These are phyloP conservation scores for Trypoxylus dichotomus DNA, from an alignment of 1,140 invertebrate species.

Conservation along the genomic window DNA sequence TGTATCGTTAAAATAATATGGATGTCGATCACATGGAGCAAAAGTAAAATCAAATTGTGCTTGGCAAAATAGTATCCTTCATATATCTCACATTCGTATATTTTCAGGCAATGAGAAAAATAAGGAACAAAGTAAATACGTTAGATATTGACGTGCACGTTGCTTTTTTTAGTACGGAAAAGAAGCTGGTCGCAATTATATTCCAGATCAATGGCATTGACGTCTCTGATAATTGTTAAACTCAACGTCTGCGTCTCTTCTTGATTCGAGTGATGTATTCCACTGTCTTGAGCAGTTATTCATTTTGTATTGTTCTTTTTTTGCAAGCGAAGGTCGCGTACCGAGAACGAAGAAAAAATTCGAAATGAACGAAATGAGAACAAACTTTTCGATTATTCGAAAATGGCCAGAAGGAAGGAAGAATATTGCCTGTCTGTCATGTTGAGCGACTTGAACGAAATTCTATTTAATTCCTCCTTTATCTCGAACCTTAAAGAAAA, in stretches of 20 bases:
- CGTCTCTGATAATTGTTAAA: not conserved
- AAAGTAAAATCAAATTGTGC: too few relatives aligned
- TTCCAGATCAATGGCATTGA: not conserved
- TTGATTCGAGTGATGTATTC: not conserved
- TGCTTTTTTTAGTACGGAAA: not conserved
- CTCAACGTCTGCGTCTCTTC: not conserved
- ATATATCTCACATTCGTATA: too few relatives aligned
- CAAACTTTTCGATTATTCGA: not conserved
- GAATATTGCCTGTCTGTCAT: constrained; percentile 2
- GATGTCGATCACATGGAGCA: too few relatives aligned
- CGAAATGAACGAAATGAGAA: not conserved
- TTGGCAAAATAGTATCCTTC: too few relatives aligned
- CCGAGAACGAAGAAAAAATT: not conserved
- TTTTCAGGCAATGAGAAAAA: too few relatives aligned
- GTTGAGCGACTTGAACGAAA: not conserved
- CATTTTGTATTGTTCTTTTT: not conserved
- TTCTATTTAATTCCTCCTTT: not conserved
- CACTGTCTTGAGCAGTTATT: not conserved
- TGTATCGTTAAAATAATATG: too few relatives aligned
- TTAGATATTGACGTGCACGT: too few relatives aligned
- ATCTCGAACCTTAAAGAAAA: not conserved
- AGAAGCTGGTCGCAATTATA: not conserved
- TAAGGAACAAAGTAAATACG: too few relatives aligned
- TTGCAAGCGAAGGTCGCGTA: not conserved
- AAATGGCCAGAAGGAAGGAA: not conserved